Percentiles rank a stretch among this genome's conserved stretches.
phyloP scores from a whole-genome alignment of 2,113 vertebrate species.

The Chionodraco myersi region DNA sequence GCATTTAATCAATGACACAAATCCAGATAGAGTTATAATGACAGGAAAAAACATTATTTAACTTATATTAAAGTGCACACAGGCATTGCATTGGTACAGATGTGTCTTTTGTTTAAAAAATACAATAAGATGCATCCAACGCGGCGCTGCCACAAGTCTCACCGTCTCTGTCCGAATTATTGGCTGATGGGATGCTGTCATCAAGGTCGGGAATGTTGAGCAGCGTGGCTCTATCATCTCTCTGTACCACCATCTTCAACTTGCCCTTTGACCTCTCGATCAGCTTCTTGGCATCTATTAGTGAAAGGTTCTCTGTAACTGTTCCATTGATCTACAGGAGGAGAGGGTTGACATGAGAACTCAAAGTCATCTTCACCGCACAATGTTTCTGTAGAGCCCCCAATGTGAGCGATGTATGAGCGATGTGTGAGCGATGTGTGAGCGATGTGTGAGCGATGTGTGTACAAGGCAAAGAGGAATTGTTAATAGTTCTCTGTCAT shows the following conservation, averaged over 20 bases:
- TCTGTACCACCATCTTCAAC: constrained; percentile 98
- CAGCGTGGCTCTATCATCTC: constrained; percentile 94
- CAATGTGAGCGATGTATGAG: not conserved
- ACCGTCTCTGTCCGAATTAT: constrained; percentile 98
- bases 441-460: not conserved
- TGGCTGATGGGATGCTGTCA: constrained; percentile 96
- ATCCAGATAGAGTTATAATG: not conserved
- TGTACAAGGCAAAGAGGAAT: not conserved
- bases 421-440: not conserved
- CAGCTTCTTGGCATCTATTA: constrained; percentile 98
- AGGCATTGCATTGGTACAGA: not conserved
- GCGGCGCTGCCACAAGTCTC: constrained; percentile 60
- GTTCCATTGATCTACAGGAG: constrained; percentile 94
- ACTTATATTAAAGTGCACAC: not conserved
- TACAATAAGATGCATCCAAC: not conserved
- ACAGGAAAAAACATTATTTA: not conserved
- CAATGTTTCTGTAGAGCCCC: not conserved
- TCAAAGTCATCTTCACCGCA: constrained; percentile 5
- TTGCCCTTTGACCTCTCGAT: constrained; percentile 99
- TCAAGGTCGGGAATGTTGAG: constrained; percentile 97
- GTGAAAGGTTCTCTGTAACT: constrained; percentile 98
- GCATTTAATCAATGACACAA: constrained; percentile 16
- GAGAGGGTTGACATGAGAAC: constrained; percentile 21
- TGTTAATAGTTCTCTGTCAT: not conserved
- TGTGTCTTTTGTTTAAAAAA: not conserved